phyloP scores from a whole-genome alignment of 2,797 vertebrate genomes.

The Podarcis siculus region DNA sequence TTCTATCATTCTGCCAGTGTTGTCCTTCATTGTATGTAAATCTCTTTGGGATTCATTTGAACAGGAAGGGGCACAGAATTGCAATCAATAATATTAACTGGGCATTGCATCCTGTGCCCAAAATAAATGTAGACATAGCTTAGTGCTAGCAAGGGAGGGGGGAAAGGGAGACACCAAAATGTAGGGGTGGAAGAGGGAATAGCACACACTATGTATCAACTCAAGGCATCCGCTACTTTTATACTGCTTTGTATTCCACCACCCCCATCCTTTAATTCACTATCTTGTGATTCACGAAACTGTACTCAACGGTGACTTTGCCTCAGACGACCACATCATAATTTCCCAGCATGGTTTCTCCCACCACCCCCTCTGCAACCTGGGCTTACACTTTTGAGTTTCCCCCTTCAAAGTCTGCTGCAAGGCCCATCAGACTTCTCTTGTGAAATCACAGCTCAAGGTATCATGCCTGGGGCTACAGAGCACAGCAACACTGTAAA shows the following conservation, averaged over 20 bases:
- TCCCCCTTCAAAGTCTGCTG: neutral
- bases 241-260: no score
- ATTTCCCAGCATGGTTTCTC: neutral
- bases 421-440: neutral
- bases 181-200: no score
- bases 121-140: neutral
- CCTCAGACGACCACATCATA: neutral
- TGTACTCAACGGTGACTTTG: constrained; percentile 16
- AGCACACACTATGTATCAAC: no score
- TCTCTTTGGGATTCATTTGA: no score
- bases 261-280: neutral
- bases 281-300: neutral
- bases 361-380: neutral
- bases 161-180: neutral
- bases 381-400: neutral
- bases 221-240: neutral
- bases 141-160: neutral
- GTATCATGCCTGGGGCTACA: neutral
- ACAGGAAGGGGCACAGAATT: no score
- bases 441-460: neutral
- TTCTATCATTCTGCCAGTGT: no score
- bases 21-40: no score
- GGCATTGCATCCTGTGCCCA: neutral
- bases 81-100: no score
- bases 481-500: neutral